Evolutionary conservation across 2,888 invertebrate genomes (phyloP).

Genomic region (Pantelozetes paolii): DNA sequence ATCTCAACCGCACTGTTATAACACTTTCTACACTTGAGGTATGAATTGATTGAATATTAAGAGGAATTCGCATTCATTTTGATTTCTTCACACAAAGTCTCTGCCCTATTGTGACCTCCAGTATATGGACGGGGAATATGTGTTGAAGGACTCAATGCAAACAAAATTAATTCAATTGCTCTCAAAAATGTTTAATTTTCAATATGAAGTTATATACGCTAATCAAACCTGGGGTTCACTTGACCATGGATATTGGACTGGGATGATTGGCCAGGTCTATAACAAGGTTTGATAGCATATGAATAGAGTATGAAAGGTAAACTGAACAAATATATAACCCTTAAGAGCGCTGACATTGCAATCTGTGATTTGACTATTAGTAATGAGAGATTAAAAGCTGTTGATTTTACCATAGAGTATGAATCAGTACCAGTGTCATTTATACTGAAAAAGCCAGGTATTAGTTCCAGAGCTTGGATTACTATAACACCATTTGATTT

Average conservation of each 20-base stretch:
- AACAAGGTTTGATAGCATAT: constrained; percentile 1
- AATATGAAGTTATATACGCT: background rate
- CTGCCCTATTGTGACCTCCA: constrained; percentile 16
- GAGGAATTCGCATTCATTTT: too few relatives aligned
- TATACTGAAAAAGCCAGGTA: background rate
- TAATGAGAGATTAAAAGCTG: background rate
- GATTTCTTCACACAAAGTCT: background rate
- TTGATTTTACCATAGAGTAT: constrained; percentile 7
- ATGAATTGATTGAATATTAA: too few relatives aligned
- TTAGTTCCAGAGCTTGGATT: constrained; percentile 9
- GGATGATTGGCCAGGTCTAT: constrained; percentile 9
- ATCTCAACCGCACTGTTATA: too few relatives aligned
- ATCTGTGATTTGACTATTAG: constrained; percentile 21
- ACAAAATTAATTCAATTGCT: background rate
- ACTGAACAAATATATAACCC: too few relatives aligned
- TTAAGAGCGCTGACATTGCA: constrained; percentile 30
- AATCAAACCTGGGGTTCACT: constrained; percentile 19
- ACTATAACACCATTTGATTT: background rate
- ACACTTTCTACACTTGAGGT: too few relatives aligned
- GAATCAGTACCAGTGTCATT: constrained; percentile 2
- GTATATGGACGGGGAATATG: background rate
- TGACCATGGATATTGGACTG: background rate
- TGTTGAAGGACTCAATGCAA: constrained; percentile 1
- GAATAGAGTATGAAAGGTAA: too few relatives aligned
- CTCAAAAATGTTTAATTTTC: background rate